Conservation (phyloP, 2,888 invertebrate species). For the Morpho helenor region DNA sequence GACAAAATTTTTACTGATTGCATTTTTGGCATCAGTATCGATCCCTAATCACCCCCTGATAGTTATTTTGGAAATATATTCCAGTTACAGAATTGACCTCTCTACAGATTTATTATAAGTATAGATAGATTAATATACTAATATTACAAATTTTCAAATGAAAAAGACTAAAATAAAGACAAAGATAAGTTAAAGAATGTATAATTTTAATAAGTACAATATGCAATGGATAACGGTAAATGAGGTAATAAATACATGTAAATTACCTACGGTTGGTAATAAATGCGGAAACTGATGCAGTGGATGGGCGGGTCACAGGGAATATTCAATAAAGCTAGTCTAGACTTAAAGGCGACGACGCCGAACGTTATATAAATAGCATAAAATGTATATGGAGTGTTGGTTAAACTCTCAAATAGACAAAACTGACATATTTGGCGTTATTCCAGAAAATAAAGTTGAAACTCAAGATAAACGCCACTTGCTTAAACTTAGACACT, state of each 20-base stretch:
- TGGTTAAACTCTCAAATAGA: conserved; percentile 33
- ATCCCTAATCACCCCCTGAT: too few species aligned
- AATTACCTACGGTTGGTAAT: conserved; percentile 22
- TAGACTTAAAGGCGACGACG: conserved; percentile 58
- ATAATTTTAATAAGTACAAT: conserved; percentile 3
- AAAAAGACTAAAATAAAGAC: neutral
- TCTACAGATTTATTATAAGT: too few species aligned
- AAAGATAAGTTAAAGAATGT: neutral
- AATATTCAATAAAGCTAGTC: conserved; percentile 45
- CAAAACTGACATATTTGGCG: conserved; percentile 41
- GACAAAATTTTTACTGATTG: too few species aligned
- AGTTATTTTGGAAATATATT: too few species aligned
- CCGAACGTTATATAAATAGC: conserved; percentile 46
- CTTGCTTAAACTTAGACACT: conserved; percentile 3
- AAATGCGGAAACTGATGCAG: conserved; percentile 28
- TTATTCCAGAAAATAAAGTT: conserved; percentile 33
- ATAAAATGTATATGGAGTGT: conserved; percentile 40
- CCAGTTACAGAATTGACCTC: too few species aligned
- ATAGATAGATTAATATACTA: too few species aligned
- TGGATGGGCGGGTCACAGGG: conserved; percentile 36
- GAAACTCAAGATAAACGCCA: conserved; percentile 6
- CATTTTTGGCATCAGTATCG: too few species aligned
- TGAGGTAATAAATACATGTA: conserved; percentile 18
- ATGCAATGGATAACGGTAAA: conserved; percentile 8
- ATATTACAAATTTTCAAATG: too few species aligned